These are phyloP conservation scores for Coccyzus lansbergi DNA, from an alignment of 2,797 vertebrate species.

Conservation along the genomic window DNA sequence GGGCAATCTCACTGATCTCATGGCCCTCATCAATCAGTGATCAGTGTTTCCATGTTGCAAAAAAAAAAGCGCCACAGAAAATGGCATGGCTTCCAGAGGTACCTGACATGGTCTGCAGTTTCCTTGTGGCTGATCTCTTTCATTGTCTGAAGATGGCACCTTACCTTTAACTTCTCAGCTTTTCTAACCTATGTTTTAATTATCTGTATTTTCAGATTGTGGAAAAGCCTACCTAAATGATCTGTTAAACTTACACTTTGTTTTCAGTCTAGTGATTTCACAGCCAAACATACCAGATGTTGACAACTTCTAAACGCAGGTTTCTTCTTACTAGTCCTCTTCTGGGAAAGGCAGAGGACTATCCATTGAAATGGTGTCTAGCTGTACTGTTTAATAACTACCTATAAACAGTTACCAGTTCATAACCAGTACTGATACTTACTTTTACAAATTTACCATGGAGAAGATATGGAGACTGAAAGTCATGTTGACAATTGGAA, in stretches of 20 bases:
- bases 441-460: constrained; percentile 90
- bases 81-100: neutral
- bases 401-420: neutral
- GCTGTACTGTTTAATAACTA: neutral
- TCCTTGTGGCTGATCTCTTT: neutral
- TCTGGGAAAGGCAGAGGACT: neutral
- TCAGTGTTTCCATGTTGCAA: neutral
- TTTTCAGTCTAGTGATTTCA: neutral
- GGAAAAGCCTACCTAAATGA: neutral
- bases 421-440: constrained; percentile 15
- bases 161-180: neutral
- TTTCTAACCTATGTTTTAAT: neutral
- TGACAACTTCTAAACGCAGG: neutral
- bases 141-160: neutral
- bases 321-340: neutral
- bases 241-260: neutral
- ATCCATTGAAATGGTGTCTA: neutral
- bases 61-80: neutral
- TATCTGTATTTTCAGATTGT: neutral
- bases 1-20: too few relatives aligned
- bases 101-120: neutral
- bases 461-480: constrained; percentile 87
- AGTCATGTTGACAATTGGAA: constrained; percentile 92
- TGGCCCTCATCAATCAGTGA: too few relatives aligned
- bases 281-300: neutral